Conservation (phyloP, 2,113 vertebrate species). For the Colistium nudipinnis region DNA sequence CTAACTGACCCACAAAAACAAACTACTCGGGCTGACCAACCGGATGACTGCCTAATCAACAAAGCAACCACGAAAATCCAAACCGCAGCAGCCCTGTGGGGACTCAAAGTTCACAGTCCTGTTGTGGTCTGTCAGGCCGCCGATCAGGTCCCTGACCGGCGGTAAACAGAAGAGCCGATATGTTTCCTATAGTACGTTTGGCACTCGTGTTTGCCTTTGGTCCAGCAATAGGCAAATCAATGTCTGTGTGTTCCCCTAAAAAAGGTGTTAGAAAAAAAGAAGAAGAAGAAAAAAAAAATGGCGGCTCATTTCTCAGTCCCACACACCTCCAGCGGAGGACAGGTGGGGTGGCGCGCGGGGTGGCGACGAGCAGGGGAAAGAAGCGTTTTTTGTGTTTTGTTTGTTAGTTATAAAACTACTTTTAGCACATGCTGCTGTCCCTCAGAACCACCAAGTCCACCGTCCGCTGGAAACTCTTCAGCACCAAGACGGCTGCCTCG, state of each 20-base stretch:
- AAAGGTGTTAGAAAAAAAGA: slow-evolving; percentile 41
- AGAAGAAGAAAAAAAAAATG: slow-evolving; percentile 42
- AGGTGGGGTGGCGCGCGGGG: slow-evolving; percentile 54
- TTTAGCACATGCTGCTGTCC: slow-evolving; percentile 91
- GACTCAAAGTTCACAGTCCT: slow-evolving; percentile 47
- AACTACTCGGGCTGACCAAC: slow-evolving; percentile 18
- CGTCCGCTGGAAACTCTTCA: slow-evolving; percentile 99
- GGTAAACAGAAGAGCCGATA: slow-evolving; percentile 75
- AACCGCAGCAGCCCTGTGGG: slow-evolving; percentile 72
- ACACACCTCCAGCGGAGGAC: slow-evolving; percentile 61
- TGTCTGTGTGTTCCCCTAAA: slow-evolving; percentile 70
- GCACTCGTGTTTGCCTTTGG: slow-evolving; percentile 99
- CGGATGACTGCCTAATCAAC: slow-evolving; percentile 31
- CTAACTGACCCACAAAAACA: slow-evolving; percentile 26
- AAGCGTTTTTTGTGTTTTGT: slow-evolving; percentile 68
- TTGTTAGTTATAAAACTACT: slow-evolving; percentile 84
- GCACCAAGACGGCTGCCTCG: slow-evolving; percentile 95
- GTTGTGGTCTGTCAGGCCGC: slow-evolving; percentile 40
- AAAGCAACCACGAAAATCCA: slow-evolving; percentile 57
- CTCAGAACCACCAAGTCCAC: slow-evolving; percentile 99
- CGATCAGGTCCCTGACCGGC: slow-evolving; percentile 56
- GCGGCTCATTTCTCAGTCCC: slow-evolving; percentile 65
- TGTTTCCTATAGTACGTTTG: slow-evolving; percentile 94
- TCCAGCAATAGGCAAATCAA: slow-evolving; percentile 99
- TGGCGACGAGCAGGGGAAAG: slow-evolving; percentile 65